Evolutionary conservation across 2,113 vertebrate species (phyloP).

Genomic region (Rhagologus leucostigma): DNA sequence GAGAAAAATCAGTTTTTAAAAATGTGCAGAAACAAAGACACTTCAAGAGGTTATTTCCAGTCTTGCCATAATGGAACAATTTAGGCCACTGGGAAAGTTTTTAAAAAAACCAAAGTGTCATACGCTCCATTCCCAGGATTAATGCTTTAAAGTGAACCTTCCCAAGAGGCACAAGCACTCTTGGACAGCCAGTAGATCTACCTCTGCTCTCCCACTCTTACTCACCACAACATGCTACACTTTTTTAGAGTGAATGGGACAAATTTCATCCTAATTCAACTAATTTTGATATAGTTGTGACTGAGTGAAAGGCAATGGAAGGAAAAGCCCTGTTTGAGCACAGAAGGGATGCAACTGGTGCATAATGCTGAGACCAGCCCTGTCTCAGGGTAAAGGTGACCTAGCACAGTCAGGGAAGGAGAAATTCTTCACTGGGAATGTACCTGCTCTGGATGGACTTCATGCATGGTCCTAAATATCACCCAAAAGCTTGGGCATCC

Average conservation of each 20-base stretch:
- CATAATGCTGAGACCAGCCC: neutral
- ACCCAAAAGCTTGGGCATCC: neutral
- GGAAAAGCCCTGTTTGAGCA: conserved; percentile 24
- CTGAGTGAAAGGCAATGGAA: conserved; percentile 45
- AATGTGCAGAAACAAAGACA: conserved; percentile 66
- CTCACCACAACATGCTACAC: neutral
- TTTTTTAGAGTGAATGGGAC: neutral
- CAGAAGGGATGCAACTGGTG: neutral
- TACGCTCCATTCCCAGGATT: neutral
- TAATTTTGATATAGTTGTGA: conserved; percentile 5
- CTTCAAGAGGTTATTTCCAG: conserved; percentile 35
- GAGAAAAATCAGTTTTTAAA: conserved; percentile 50
- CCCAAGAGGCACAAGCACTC: conserved; percentile 10
- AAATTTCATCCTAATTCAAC: neutral
- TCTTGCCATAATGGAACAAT: conserved; percentile 17
- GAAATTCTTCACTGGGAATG: neutral
- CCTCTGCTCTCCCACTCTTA: neutral
- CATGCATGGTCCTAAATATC: neutral
- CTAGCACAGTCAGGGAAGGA: neutral
- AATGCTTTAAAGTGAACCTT: neutral
- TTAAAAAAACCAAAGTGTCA: neutral
- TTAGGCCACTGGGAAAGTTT: conserved; percentile 35
- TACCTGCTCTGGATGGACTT: neutral
- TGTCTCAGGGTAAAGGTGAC: neutral
- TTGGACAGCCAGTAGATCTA: neutral